Base-by-base conservation (phyloP, 2,888 invertebrate genomes). In the Neelides folsomi region DNA sequence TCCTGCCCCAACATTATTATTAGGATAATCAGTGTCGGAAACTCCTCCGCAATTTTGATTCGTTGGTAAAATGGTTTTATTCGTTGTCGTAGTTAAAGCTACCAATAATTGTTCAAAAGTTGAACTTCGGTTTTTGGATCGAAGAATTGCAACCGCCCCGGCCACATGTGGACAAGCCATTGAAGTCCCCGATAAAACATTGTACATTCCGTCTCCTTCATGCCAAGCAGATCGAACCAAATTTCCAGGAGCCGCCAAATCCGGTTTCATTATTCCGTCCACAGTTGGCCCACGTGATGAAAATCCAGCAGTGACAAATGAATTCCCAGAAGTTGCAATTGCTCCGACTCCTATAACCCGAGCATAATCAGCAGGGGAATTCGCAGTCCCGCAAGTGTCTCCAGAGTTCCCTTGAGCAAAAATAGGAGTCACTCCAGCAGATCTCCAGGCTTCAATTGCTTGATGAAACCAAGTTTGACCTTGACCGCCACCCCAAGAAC, bases 81-180 rank as follows among this genome's bases (percentile, higher is more conserved):
- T 3, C 3, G 27, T 7, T 27, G 27, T 5, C 27, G 27, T 27
- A 27, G 27, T 7, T 7, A 27, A 27, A 27, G 27, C 7, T 5
- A 7, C 27, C 27, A 27, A 27, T 3, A 39, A 5, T 16, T 39
- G 39, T 6, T 39, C 39, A 16, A 15, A 39, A 10, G 38, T 48
- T 12, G 19, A 2, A 48, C 37, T 48, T 12, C 38, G 48, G 13
- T 36, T 48, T 5, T 39, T 19, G 1, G 34, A n/a, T 9, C 12
- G 2, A 1, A 48, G 6, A 3, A 49, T 15, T 27, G 49, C 49
- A 2, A 39, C 20, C 2, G 42, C 35, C 6, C 49, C 49, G 13
- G 48, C 48, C 2, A 36, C 48, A 19, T 48, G 48, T n/a, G 48
- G 48, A 34, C 48, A 48, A 7, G 43, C 49, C 49, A 49, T 49